These are phyloP conservation scores for Drosophila grimshawi DNA, from an alignment of 1,140 invertebrate species.

Conservation along the genomic window DNA sequence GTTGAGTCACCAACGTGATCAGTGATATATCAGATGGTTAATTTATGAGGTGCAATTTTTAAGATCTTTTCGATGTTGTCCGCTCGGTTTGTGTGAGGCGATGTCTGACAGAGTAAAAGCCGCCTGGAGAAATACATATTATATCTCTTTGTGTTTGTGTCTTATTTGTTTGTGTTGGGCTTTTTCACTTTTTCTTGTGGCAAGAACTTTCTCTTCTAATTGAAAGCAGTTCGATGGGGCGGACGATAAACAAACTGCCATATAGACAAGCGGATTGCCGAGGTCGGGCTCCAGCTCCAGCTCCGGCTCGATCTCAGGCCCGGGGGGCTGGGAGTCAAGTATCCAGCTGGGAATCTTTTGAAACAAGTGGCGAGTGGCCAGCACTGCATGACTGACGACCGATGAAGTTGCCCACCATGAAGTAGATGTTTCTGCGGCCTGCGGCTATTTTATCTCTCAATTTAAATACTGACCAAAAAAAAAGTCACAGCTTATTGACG, in stretches of 20 bases:
- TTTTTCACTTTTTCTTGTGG: constrained; percentile 80
- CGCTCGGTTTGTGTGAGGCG: constrained; percentile 2
- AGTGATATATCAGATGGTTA: constrained; percentile 56
- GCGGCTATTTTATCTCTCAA: constrained; percentile 69
- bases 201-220: constrained; percentile 84
- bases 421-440: constrained; percentile 68
- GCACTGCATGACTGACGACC: constrained; percentile 33
- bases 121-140: constrained; percentile 40
- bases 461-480: constrained; percentile 53
- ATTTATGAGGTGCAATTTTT: constrained; percentile 80
- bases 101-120: constrained; percentile 49
- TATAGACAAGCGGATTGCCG: background rate
- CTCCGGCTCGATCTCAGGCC: constrained; percentile 1
- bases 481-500: constrained; percentile 29
- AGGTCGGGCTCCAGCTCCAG: background rate
- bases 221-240: constrained; percentile 79
- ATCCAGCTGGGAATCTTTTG: constrained; percentile 64
- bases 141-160: constrained; percentile 30
- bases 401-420: constrained; percentile 47
- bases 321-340: constrained; percentile 32
- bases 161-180: constrained; percentile 27
- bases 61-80: constrained; percentile 40
- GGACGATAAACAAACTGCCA: constrained; percentile 52
- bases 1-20: background rate
- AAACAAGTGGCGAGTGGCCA: constrained; percentile 36